A percentile compares a stretch with the other conserved stretches of the same genome.
Evolutionary conservation across 1,140 invertebrate genomes (phyloP).

Genomic region (Apocrypta bakeri): DNA sequence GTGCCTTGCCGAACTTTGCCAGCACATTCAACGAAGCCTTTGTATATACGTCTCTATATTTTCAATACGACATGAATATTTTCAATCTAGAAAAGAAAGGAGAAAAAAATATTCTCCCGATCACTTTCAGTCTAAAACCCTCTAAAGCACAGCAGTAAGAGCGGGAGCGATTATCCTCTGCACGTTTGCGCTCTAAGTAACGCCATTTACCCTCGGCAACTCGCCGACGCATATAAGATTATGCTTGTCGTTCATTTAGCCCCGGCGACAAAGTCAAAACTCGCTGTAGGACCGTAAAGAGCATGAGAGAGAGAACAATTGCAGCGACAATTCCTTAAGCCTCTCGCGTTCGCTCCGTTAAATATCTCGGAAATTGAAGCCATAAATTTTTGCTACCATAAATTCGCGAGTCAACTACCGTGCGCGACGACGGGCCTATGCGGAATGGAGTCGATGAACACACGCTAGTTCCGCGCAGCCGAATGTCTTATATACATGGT

Average conservation of each 20-base stretch:
- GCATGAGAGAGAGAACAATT: slow-evolving; percentile 30
- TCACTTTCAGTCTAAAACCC: neutral
- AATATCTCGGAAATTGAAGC: slow-evolving; percentile 68
- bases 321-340: slow-evolving; percentile 38
- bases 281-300: neutral
- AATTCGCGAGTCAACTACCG: slow-evolving; percentile 58
- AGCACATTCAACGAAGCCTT: too few species aligned
- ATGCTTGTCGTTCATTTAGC: slow-evolving; percentile 5
- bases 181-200: slow-evolving; percentile 3
- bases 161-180: neutral
- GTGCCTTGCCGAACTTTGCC: too few species aligned
- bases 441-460: slow-evolving; percentile 34
- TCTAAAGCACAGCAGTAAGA: neutral
- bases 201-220: neutral
- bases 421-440: slow-evolving; percentile 15
- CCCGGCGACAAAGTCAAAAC: neutral
- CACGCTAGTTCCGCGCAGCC: neutral
- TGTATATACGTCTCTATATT: too few species aligned
- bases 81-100: too few species aligned
- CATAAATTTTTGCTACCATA: slow-evolving; percentile 70
- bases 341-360: slow-evolving; percentile 35
- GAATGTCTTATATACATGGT: neutral
- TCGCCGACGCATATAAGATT: neutral
- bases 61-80: too few species aligned
- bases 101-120: neutral